A percentile compares a stretch with the other conserved stretches of the same genome.
phyloP scores from a whole-genome alignment of 2,888 invertebrate species.

The Nasonia oneida region DNA sequence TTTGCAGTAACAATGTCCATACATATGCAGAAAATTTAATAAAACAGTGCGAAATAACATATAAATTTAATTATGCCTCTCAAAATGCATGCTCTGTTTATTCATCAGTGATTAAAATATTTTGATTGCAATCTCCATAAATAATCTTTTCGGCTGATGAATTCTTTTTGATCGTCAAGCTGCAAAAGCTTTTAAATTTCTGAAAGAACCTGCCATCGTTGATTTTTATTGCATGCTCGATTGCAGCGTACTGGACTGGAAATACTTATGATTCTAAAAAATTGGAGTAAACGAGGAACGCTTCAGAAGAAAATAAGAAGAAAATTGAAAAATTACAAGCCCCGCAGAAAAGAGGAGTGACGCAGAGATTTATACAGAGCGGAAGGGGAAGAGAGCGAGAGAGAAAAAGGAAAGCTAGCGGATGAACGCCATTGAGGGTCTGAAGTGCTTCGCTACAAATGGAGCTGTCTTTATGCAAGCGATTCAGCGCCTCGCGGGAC shows the following conservation, averaged over 20 bases:
- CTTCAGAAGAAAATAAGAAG: background rate
- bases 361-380: background rate
- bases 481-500: background rate
- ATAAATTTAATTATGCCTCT: too few relatives aligned
- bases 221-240: background rate
- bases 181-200: too few relatives aligned
- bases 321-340: conserved; percentile 4
- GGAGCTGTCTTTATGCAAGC: conserved; percentile 9
- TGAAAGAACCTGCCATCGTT: too few relatives aligned
- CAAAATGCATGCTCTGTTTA: too few relatives aligned
- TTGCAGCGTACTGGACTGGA: background rate
- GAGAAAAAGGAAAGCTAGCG: background rate
- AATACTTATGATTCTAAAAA: conserved; percentile 2
- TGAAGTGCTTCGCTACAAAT: conserved; percentile 20
- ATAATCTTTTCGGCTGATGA: too few relatives aligned
- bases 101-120: too few relatives aligned
- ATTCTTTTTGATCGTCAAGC: too few relatives aligned
- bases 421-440: conserved; percentile 1
- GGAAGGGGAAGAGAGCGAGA: background rate
- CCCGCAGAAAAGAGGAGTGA: background rate
- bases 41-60: too few relatives aligned
- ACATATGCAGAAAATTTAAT: too few relatives aligned
- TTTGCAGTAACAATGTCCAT: too few relatives aligned
- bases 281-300: background rate
- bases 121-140: too few relatives aligned